Percentiles rank a stretch among this genome's conserved stretches.
Evolutionary conservation across 2,113 vertebrate genomes (phyloP).

Genomic region (Aphyosemion australe): DNA sequence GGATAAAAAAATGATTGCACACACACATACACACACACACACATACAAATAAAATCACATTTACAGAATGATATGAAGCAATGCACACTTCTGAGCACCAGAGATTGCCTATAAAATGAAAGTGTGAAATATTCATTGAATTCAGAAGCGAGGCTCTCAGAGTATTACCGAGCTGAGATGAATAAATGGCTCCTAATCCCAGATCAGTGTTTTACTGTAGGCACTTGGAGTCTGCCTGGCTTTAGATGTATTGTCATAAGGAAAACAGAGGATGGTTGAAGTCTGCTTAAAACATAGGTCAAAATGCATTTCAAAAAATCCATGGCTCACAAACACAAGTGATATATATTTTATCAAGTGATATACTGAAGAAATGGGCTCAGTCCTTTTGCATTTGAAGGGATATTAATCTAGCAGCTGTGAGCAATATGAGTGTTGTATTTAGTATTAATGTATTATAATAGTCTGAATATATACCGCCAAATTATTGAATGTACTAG

Average conservation of each 20-base stretch:
- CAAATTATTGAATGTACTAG: background rate
- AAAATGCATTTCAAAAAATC: conserved; percentile 35
- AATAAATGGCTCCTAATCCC: conserved; percentile 74
- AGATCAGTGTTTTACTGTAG: conserved; percentile 68
- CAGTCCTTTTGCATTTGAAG: background rate
- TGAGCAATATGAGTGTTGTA: background rate
- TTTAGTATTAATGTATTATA: background rate
- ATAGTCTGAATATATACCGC: background rate
- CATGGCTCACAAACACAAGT: conserved; percentile 9
- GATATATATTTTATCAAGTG: background rate
- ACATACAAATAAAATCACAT: conserved; percentile 31
- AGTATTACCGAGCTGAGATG: conserved; percentile 65
- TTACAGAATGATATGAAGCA: conserved; percentile 41
- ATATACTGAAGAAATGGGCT: background rate
- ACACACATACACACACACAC: conserved; percentile 9
- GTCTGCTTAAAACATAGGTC: conserved; percentile 33
- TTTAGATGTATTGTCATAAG: conserved; percentile 47
- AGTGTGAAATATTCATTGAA: conserved; percentile 76
- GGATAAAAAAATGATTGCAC: conserved; percentile 1
- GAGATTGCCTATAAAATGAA: conserved; percentile 69
- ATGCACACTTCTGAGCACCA: conserved; percentile 51
- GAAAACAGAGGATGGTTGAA: conserved; percentile 40
- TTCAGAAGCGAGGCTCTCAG: conserved; percentile 60
- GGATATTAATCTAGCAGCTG: conserved; percentile 1
- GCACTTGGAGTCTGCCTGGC: conserved; percentile 39